Conservation (phyloP, 2,888 invertebrate genomes). For the Polia nebulosa region DNA sequence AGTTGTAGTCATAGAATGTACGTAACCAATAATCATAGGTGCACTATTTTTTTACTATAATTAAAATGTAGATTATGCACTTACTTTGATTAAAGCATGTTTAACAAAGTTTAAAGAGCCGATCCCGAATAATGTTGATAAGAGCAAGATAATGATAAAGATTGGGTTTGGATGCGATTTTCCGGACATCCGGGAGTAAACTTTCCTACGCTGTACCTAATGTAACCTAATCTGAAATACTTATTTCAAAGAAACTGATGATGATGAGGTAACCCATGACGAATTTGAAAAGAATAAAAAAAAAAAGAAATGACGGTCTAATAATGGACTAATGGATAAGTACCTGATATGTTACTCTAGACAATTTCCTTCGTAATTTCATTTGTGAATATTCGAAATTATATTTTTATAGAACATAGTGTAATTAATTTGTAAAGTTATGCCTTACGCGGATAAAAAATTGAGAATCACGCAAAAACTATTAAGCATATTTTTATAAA, state of each 20-base stretch:
- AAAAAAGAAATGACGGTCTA: neutral
- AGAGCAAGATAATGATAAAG: neutral
- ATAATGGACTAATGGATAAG: neutral
- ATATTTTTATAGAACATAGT: too few relatives aligned
- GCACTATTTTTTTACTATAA: constrained; percentile 21
- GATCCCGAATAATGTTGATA: neutral
- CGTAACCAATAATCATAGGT: constrained; percentile 76
- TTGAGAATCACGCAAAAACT: too few relatives aligned
- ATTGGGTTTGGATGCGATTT: neutral
- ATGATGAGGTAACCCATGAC: neutral
- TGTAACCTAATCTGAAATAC: neutral
- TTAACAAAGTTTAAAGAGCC: neutral
- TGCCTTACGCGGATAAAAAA: too few relatives aligned
- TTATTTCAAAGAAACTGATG: neutral
- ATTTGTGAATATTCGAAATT: too few relatives aligned
- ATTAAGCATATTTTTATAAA: too few relatives aligned
- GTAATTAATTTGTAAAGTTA: too few relatives aligned
- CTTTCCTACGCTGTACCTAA: too few relatives aligned
- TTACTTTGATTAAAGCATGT: neutral
- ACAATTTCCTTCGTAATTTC: too few relatives aligned
- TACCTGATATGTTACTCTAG: too few relatives aligned
- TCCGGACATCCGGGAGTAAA: neutral
- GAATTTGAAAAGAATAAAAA: neutral
- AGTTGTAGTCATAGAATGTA: constrained; percentile 87
- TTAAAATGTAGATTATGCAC: neutral